Conservation (phyloP, 2,888 invertebrate genomes). For the Tubulanus polymorphus region DNA sequence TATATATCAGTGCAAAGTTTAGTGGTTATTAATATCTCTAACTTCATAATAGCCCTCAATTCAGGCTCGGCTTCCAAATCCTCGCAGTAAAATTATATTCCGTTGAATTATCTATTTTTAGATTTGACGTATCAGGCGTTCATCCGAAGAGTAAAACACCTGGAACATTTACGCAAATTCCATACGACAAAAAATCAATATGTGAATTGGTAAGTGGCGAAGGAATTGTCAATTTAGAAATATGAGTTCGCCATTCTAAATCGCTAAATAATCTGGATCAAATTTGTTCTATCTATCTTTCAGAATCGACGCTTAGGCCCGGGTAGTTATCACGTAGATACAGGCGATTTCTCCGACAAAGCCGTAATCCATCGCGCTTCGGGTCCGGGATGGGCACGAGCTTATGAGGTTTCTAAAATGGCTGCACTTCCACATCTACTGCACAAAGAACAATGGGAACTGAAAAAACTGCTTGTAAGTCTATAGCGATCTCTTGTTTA, state of each 20-base stretch:
- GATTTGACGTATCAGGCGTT: conserved; percentile 49
- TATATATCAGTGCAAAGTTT: too few species aligned
- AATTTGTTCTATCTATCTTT: neutral
- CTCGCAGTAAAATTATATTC: too few species aligned
- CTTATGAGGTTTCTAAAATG: conserved; percentile 43
- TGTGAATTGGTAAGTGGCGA: conserved; percentile 29
- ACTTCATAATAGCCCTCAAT: neutral
- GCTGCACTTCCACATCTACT: conserved; percentile 48
- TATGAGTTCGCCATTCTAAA: neutral
- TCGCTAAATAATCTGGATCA: neutral
- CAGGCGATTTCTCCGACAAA: conserved; percentile 37
- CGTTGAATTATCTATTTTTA: too few species aligned
- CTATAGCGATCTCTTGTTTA: too few species aligned
- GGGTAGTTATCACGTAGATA: conserved; percentile 39
- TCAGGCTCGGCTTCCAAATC: neutral
- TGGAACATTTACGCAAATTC: conserved; percentile 47
- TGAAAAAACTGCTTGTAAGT: conserved; percentile 41
- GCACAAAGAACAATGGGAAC: conserved; percentile 50
- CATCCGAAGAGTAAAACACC: conserved; percentile 48
- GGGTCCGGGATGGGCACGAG: conserved; percentile 49
- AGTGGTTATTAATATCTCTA: neutral
- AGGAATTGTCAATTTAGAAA: neutral
- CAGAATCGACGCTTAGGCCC: conserved; percentile 39
- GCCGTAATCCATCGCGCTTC: conserved; percentile 33
- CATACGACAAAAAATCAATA: conserved; percentile 41